Evolutionary conservation across 2,113 vertebrate genomes (phyloP).

Genomic region (Percina caprodes): DNA sequence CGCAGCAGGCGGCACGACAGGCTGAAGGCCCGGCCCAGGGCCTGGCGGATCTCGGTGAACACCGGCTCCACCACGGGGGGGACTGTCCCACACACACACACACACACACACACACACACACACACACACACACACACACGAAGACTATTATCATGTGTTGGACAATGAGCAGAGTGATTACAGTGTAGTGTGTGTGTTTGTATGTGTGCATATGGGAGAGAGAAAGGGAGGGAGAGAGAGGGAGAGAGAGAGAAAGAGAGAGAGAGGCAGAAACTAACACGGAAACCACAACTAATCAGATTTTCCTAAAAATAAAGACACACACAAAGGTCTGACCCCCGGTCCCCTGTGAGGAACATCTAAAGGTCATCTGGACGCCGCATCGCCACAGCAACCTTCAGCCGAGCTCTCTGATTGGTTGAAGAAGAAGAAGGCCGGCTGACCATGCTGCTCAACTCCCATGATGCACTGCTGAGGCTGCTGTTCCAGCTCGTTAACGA

Average conservation of each 20-base stretch:
- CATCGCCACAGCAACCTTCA: slow-evolving; percentile 12
- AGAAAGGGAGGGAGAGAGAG: too few species aligned
- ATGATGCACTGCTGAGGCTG: slow-evolving; percentile 8
- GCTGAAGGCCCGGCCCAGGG: slow-evolving; percentile 89
- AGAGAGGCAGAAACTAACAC: too few species aligned
- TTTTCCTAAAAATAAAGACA: too few species aligned
- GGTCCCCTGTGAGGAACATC: slow-evolving; percentile 1
- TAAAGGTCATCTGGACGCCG: slow-evolving; percentile 41
- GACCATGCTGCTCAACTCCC: slow-evolving; percentile 29
- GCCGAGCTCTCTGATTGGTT: slow-evolving; percentile 37
- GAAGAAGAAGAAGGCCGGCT: not conserved
- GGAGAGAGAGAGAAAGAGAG: too few species aligned
- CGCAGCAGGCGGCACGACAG: slow-evolving; percentile 92
- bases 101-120: too few species aligned
- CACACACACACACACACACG: too few species aligned
- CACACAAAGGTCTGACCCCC: slow-evolving; percentile 24
- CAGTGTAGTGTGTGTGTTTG: too few species aligned
- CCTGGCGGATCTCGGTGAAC: slow-evolving; percentile 92
- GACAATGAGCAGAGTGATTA: too few species aligned
- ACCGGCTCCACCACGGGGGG: slow-evolving; percentile 91
- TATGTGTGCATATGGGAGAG: too few species aligned
- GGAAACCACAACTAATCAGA: too few species aligned
- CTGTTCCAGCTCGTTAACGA: not conserved
- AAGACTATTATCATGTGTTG: too few species aligned
- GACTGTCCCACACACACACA: slow-evolving; percentile 78